Evolutionary conservation across 2,113 vertebrate species (phyloP).

Genomic region (Otis tarda): DNA sequence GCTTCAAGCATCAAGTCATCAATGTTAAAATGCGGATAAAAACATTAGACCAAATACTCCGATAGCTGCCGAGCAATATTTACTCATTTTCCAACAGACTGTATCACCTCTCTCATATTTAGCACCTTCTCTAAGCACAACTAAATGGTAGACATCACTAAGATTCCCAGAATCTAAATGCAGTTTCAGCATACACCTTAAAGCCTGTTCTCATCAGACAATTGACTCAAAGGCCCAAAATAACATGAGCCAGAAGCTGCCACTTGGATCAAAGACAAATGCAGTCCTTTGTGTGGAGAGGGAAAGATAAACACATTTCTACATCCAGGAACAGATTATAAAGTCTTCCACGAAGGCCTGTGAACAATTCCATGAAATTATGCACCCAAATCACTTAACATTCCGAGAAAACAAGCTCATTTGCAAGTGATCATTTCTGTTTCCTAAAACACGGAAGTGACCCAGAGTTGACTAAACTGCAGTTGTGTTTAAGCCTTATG

Average conservation of each 20-base stretch:
- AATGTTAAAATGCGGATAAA: too few species aligned
- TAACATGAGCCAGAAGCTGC: not conserved
- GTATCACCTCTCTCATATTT: not conserved
- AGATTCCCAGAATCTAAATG: not conserved
- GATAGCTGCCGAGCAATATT: too few species aligned
- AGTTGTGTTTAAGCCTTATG: not conserved
- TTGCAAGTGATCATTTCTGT: not conserved
- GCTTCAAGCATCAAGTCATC: too few species aligned
- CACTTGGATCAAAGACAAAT: not conserved
- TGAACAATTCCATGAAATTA: not conserved
- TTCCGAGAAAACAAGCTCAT: not conserved
- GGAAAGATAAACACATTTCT: not conserved
- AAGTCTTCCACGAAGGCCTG: not conserved
- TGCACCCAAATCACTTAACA: not conserved
- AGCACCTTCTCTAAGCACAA: not conserved
- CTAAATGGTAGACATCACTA: not conserved
- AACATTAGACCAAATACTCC: too few species aligned
- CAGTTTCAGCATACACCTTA: not conserved
- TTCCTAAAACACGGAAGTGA: not conserved
- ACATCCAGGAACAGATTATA: not conserved
- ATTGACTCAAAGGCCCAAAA: not conserved
- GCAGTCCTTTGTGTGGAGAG: not conserved
- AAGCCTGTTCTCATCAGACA: not conserved
- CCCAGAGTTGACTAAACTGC: not conserved
- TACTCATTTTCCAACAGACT: too few species aligned